A percentile compares a stretch with the other conserved stretches of the same genome.
Evolutionary conservation across 2,113 vertebrate genomes (phyloP).

Genomic region (Taurulus bubalis): DNA sequence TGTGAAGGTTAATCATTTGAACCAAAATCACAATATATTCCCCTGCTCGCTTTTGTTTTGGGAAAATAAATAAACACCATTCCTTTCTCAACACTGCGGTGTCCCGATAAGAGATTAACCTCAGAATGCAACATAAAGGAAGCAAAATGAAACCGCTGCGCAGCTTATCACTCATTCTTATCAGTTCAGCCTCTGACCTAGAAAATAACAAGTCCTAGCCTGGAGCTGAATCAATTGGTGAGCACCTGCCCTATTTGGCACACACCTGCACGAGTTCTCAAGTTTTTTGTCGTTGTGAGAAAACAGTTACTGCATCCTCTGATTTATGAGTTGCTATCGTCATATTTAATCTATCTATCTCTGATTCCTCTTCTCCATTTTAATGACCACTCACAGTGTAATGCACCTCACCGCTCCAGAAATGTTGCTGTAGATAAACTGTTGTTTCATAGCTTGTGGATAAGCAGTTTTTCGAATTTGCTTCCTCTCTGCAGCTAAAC

Average conservation of each 20-base stretch:
- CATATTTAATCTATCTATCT: neutral
- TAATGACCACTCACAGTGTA: constrained; percentile 2
- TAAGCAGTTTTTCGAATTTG: neutral
- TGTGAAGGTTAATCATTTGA: neutral
- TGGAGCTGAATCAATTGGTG: neutral
- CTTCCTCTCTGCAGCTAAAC: neutral
- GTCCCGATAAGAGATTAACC: neutral
- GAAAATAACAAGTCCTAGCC: neutral
- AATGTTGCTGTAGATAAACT: neutral
- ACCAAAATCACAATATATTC: neutral
- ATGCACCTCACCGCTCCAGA: neutral
- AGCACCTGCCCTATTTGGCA: constrained; percentile 11
- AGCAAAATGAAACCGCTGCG: neutral
- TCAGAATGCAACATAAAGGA: neutral
- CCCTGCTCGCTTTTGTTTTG: neutral
- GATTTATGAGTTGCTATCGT: neutral
- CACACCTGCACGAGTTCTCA: neutral
- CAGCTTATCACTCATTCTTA: constrained; percentile 5
- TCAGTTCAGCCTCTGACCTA: neutral
- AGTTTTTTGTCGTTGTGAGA: neutral
- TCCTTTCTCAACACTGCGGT: neutral
- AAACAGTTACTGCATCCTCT: neutral
- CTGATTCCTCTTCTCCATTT: neutral
- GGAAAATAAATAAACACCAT: neutral
- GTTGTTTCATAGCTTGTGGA: neutral